Percentiles rank a stretch among this genome's conserved stretches.
Conservation (phyloP, 64 coral and sea anemone species). For the Stichodactyla mertensii region DNA sequence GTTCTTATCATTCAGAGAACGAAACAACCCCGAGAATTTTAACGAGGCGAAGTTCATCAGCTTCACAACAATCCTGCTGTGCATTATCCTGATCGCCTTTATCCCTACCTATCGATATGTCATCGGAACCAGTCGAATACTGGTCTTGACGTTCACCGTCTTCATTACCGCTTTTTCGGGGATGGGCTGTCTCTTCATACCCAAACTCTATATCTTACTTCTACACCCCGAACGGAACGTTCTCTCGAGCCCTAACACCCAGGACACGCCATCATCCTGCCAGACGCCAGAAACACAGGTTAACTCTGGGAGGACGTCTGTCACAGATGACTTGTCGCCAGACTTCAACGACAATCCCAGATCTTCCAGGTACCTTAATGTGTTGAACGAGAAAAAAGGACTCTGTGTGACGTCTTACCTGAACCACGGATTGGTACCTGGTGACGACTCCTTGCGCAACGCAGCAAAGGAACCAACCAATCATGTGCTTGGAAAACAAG, state of each 20-base stretch:
- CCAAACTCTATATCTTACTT: slow-evolving; percentile 74
- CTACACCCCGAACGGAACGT: slow-evolving; percentile 55
- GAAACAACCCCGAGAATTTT: slow-evolving; percentile 67
- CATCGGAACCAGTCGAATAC: slow-evolving; percentile 56
- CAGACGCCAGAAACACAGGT: background rate
- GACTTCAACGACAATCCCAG: background rate
- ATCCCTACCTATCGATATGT: slow-evolving; percentile 89
- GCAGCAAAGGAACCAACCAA: background rate
- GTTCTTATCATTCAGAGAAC: slow-evolving; percentile 69
- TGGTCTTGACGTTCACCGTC: slow-evolving; percentile 66
- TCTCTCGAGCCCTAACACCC: background rate
- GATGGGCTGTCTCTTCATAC: slow-evolving; percentile 76
- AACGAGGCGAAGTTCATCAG: slow-evolving; percentile 88
- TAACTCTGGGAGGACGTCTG: background rate
- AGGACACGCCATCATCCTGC: background rate
- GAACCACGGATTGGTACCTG: background rate
- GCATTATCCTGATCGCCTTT: slow-evolving; percentile 83
- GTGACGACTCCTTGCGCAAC: background rate
- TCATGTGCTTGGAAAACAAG: background rate
- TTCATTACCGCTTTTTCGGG: slow-evolving; percentile 73
- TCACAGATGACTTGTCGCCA: background rate
- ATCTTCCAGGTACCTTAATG: background rate
- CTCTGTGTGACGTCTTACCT: background rate
- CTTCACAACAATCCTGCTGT: slow-evolving; percentile 79
- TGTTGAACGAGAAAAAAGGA: background rate